A percentile compares a stretch with the other conserved stretches of the same genome.
Conservation (phyloP, 2,888 invertebrate species). For the Fissipunctia ypsillon region DNA sequence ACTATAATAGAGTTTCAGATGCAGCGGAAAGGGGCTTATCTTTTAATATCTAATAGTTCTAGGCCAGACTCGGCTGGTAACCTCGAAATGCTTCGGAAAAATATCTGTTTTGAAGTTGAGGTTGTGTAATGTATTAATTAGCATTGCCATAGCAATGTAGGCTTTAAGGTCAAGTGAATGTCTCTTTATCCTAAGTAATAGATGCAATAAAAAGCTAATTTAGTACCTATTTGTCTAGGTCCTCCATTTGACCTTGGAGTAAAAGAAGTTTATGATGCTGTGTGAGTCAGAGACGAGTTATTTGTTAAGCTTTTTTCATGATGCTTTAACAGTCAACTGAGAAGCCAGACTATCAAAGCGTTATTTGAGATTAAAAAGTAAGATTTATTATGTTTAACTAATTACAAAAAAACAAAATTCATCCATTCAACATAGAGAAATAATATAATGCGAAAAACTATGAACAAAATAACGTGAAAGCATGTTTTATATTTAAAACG, state of each 20-base stretch:
- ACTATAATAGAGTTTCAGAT: conserved; percentile 28
- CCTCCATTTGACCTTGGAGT: neutral
- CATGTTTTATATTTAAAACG: neutral
- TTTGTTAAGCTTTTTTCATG: neutral
- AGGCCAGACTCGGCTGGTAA: neutral
- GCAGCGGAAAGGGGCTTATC: conserved; percentile 17
- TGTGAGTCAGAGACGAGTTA: neutral
- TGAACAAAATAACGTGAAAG: neutral
- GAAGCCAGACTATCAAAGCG: neutral
- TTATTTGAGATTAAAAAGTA: neutral
- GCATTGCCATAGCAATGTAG: neutral
- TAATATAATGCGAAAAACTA: neutral
- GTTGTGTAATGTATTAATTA: conserved; percentile 37
- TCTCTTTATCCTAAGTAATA: conserved; percentile 40
- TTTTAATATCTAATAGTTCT: conserved; percentile 35
- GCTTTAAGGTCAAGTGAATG: conserved; percentile 43
- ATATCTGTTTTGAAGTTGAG: too few species aligned
- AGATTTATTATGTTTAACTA: neutral
- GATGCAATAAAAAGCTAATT: conserved; percentile 37
- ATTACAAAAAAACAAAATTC: neutral
- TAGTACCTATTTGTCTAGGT: conserved; percentile 19
- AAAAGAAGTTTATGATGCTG: conserved; percentile 2
- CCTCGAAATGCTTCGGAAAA: conserved; percentile 5
- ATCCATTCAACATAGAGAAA: neutral
- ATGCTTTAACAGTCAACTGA: neutral